Evolutionary conservation across 1,140 invertebrate genomes (phyloP).

Genomic region (Cecropterus lyciades): DNA sequence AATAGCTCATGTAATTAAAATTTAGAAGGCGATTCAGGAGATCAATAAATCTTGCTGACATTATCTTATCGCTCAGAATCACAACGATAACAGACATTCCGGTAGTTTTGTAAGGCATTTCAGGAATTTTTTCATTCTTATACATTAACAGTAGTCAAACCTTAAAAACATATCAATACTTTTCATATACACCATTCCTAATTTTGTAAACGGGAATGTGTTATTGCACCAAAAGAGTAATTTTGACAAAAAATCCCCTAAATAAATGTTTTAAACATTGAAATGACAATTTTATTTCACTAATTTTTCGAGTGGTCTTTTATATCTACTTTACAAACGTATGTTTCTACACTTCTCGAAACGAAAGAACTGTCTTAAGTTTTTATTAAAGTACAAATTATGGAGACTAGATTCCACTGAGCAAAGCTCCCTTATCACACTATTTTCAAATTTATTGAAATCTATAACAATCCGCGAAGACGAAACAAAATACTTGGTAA

Average conservation of each 20-base stretch:
- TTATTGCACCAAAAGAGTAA: slow-evolving; percentile 42
- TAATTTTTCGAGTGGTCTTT: slow-evolving; percentile 12
- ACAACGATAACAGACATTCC: slow-evolving; percentile 24
- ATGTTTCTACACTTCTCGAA: slow-evolving; percentile 5
- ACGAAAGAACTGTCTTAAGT: neutral
- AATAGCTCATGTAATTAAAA: slow-evolving; percentile 44
- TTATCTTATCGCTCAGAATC: slow-evolving; percentile 12
- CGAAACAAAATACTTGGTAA: neutral
- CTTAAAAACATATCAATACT: slow-evolving; percentile 10
- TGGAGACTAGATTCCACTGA: slow-evolving; percentile 26
- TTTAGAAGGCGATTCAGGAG: slow-evolving; percentile 70
- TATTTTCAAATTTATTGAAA: slow-evolving; percentile 17
- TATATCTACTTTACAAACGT: too few relatives aligned
- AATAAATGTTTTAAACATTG: slow-evolving; percentile 26
- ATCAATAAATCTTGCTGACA: slow-evolving; percentile 54
- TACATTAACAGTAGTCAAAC: slow-evolving; percentile 7
- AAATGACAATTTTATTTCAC: neutral
- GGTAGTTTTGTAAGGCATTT: slow-evolving; percentile 29
- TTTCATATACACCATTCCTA: slow-evolving; percentile 20
- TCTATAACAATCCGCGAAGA: neutral
- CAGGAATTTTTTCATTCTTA: slow-evolving; percentile 15
- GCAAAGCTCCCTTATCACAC: slow-evolving; percentile 8
- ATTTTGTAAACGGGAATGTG: slow-evolving; percentile 33
- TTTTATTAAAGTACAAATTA: slow-evolving; percentile 12
- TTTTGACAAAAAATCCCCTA: neutral